These are phyloP conservation scores for Geophilus truncorum DNA, from an alignment of 2,888 invertebrate genomes.

Conservation along the genomic window DNA sequence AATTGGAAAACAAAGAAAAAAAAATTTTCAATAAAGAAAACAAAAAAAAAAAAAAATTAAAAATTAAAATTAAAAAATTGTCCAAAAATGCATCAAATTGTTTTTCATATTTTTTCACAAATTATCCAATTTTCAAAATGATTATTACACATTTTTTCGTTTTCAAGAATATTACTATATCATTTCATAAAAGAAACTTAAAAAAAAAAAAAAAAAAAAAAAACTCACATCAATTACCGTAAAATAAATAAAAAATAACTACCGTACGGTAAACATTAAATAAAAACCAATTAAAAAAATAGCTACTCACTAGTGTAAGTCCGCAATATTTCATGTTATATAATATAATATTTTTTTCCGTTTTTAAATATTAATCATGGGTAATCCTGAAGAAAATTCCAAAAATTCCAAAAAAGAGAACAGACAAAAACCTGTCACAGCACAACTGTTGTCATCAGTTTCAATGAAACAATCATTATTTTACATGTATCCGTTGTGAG, in stretches of 20 bases:
- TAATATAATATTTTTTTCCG: background rate
- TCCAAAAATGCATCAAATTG: background rate
- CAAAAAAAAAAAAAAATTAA: background rate
- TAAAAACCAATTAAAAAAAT: no score
- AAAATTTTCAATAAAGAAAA: background rate
- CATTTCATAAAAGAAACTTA: no score
- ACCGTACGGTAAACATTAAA: no score
- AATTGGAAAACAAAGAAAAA: slow-evolving; percentile 9
- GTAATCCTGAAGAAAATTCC: background rate
- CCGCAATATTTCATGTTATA: no score
- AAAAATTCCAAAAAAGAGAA: background rate
- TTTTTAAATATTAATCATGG: background rate
- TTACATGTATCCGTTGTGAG: background rate
- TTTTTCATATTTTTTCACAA: background rate
- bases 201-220: no score
- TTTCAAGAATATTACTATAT: no score
- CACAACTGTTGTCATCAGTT: background rate
- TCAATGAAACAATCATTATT: background rate
- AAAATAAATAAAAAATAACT: no score
- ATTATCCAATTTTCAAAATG: background rate
- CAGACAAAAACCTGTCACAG: background rate
- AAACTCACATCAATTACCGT: no score
- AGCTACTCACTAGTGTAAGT: no score
- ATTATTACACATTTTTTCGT: background rate
- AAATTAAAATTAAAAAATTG: background rate